phyloP scores from a whole-genome alignment of 2,888 invertebrate genomes.

The Acronicta psi region DNA sequence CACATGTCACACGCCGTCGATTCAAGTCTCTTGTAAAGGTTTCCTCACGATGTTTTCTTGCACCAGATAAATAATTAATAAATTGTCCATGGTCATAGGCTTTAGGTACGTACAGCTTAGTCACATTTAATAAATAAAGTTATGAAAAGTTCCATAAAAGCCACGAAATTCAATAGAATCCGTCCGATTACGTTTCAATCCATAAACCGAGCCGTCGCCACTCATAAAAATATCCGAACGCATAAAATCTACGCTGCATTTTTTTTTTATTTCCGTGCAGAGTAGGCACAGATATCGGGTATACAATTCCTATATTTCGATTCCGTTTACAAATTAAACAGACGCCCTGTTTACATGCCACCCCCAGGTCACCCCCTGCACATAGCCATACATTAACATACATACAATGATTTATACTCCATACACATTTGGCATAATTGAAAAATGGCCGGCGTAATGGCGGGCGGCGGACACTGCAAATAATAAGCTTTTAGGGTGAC shows the following conservation, averaged over 20 bases:
- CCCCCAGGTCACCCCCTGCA: slow-evolving; percentile 46
- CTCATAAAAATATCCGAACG: slow-evolving; percentile 71
- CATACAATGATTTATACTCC: slow-evolving; percentile 82
- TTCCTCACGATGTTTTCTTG: no score
- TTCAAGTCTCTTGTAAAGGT: no score
- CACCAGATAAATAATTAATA: no score
- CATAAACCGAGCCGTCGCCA: slow-evolving; percentile 62
- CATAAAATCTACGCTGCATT: slow-evolving; percentile 67
- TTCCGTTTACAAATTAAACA: slow-evolving; percentile 86
- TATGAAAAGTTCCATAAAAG: slow-evolving; percentile 48
- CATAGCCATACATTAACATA: slow-evolving; percentile 57
- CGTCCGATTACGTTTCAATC: slow-evolving; percentile 60
- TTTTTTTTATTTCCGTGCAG: slow-evolving; percentile 55
- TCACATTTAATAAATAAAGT: slow-evolving; percentile 42
- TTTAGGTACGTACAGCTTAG: slow-evolving; percentile 4
- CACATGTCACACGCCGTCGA: no score
- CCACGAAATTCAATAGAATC: slow-evolving; percentile 62
- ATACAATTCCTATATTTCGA: slow-evolving; percentile 73
- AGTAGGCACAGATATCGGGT: slow-evolving; percentile 72
- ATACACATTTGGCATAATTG: slow-evolving; percentile 88
- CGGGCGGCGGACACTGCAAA: slow-evolving; percentile 75
- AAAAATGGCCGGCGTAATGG: slow-evolving; percentile 85
- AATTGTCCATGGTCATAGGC: not conserved
- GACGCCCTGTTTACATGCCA: slow-evolving; percentile 67
- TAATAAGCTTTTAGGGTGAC: slow-evolving; percentile 74